Evolutionary conservation across 1,140 invertebrate genomes (phyloP), one percentile per base, ranked within the genome.

Genomic region (Drosophila pallidifrons): DNA sequence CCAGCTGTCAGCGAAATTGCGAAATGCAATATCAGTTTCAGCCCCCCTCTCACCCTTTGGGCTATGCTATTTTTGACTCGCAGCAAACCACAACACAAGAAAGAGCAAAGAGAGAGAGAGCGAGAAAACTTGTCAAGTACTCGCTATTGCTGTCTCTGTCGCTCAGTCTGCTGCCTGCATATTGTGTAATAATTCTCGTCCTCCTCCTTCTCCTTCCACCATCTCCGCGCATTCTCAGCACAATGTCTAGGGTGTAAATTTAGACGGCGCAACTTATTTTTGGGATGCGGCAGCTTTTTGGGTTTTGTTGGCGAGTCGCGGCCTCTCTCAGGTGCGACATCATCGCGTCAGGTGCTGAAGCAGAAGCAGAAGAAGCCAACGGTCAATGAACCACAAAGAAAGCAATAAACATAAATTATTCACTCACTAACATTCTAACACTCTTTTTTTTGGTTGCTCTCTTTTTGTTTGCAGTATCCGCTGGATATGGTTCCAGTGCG

Each of bases 401-500:
- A 25, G 20, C 20, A 25, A 25, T 13, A 46, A 28, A 65, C 47
- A 6, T 16, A 59, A 28, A 59, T 3, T 57, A 32, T 41, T 30
- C 38, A 5, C 49, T 13, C 47, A 49, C 7, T 46, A 20, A 25
- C 59, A 51, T 10, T 46, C 11, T 54, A n/a, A 61, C 1, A 43
- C 15, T 60, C 35, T 49, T 13, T 52, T 15, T 2, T 70, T 1
- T 46, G 16, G 20, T 20, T 25, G 20, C 20, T 67, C 6, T 43
- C 10, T 38, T 2, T 13, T 35, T 49, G 45, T 7, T 90, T 77
- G 10, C 70, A 92, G 92, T 92, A 77, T 91, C 92, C 72, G 79
- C 92, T 65, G 81, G 77, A 59, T 92, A 92, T 78, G 92, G 85
- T 75, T 91, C 92, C 85, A 91, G 88, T 75, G 78, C 86, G 52